Evolutionary conservation across 2,113 vertebrate species (phyloP), one percentile per base, ranked within the genome.

Genomic region (Illadopsis cleaveri): DNA sequence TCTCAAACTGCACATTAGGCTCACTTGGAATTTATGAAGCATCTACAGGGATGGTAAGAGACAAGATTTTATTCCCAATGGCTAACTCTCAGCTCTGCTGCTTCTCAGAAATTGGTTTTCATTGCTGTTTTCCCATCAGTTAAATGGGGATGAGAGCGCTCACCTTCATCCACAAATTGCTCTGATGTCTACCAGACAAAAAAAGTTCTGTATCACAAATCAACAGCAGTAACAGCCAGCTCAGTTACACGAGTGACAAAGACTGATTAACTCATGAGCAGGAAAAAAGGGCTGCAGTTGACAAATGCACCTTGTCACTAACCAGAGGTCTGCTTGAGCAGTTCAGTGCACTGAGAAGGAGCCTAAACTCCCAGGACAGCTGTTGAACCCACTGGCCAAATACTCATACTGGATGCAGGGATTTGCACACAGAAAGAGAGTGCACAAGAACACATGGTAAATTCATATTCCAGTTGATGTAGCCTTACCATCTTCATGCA

Each of bases 1-100:
- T 90, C 56, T 94, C 64, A 90, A 80, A 71, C 35, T 68, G 79
- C 71, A 91, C 58, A 54, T 83, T 82, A 94, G 38, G 44, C 38
- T 83, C 50, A 88, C 68, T 93, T 85, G 87, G 94, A 94, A 91
- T 93, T 95, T 91, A 76, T 61, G 66, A 94, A 61, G 89, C 70
- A 64, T 89, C 71, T 23, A 1, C 24, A n/a, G 54, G 81, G 61
- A 82, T 40, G 27, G 37, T 65, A 82, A 72, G 53, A 94, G 73
- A 85, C 22, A 76, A 50, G 53, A 65, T 94, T 85, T 94, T 85
- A 85, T 91, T 72, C 81, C 81, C 79, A 83, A 18, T 54, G 45
- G 87, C 78, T 82, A 93, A 33, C 66, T 85, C n/a, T 80, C 70
- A 95, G 81, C 48, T 94, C 70, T 78, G 25, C 45, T 87, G 58